Conservation (phyloP, 1,140 invertebrate species). For the Drosophila bocqueti region DNA sequence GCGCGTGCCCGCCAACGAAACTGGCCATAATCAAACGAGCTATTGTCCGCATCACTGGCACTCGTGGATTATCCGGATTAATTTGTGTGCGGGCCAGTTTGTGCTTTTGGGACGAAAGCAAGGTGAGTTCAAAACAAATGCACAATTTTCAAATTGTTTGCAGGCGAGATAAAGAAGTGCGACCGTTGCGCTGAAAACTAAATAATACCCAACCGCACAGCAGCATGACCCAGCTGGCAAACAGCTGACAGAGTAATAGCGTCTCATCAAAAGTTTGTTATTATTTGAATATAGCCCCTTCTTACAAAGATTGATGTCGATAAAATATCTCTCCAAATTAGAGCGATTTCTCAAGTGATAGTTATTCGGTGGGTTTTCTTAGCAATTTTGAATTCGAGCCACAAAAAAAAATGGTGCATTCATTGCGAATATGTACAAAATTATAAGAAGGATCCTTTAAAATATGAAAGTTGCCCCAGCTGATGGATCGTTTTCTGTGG, state of each 20-base stretch:
- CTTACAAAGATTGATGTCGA: neutral
- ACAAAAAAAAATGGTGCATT: no score
- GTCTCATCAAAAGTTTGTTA: neutral
- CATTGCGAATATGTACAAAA: neutral
- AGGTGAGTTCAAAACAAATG: slow-evolving; percentile 1
- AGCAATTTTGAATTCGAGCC: neutral
- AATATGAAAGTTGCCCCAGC: neutral
- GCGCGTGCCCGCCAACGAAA: slow-evolving; percentile 22
- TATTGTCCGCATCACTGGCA: neutral
- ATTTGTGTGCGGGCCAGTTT: neutral
- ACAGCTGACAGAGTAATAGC: neutral
- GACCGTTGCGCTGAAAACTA: neutral
- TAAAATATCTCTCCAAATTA: neutral
- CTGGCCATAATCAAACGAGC: slow-evolving; percentile 11
- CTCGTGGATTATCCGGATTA: neutral
- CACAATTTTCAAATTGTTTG: slow-evolving; percentile 11
- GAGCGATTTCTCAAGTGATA: neutral
- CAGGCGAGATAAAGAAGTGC: neutral
- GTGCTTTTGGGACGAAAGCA: neutral
- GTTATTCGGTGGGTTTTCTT: neutral
- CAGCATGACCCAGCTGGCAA: neutral
- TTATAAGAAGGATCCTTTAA: neutral
- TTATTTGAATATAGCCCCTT: neutral
- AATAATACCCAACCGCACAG: neutral
- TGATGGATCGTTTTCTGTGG: no score